phyloP scores from a whole-genome alignment of 1,140 invertebrate species.

The Zaprionus ornatus region DNA sequence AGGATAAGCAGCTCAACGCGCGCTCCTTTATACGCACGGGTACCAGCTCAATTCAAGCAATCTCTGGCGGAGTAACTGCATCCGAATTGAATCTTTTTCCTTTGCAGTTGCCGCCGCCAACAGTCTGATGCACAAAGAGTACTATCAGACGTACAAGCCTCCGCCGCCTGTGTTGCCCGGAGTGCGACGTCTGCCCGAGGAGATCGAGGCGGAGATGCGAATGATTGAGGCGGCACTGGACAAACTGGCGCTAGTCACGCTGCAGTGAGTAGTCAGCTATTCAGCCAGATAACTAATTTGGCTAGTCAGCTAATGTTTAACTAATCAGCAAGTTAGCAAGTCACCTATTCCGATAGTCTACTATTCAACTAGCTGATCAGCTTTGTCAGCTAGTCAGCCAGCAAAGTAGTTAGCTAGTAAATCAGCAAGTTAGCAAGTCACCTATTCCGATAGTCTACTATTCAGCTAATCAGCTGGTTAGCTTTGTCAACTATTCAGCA shows the following conservation, averaged over 20 bases:
- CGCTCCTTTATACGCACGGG: slow-evolving; percentile 76
- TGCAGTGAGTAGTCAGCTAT: slow-evolving; percentile 86
- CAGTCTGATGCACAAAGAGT: slow-evolving; percentile 87
- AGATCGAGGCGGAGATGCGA: slow-evolving; percentile 91
- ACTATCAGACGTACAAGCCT: slow-evolving; percentile 88
- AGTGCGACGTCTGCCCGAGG: slow-evolving; percentile 89
- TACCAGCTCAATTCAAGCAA: slow-evolving; percentile 1
- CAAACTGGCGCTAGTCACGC: slow-evolving; percentile 88
- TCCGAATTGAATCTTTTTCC: neutral
- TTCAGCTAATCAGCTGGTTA: no score
- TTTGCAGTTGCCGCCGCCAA: slow-evolving; percentile 88
- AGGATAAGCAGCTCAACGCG: slow-evolving; percentile 84
- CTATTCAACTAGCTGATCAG: no score
- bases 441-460: no score
- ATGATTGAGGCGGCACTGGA: slow-evolving; percentile 90
- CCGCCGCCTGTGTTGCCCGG: slow-evolving; percentile 87
- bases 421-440: no score
- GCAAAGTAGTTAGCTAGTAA: no score
- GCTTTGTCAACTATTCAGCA: no score
- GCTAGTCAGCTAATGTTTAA: no score
- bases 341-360: no score
- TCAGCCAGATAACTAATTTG: no score
- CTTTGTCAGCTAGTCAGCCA: no score
- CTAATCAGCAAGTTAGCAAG: no score
- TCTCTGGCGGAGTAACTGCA: neutral